These are phyloP conservation scores for Apogon hyalosoma DNA, from an alignment of 2,797 vertebrate genomes.

Conservation along the genomic window DNA sequence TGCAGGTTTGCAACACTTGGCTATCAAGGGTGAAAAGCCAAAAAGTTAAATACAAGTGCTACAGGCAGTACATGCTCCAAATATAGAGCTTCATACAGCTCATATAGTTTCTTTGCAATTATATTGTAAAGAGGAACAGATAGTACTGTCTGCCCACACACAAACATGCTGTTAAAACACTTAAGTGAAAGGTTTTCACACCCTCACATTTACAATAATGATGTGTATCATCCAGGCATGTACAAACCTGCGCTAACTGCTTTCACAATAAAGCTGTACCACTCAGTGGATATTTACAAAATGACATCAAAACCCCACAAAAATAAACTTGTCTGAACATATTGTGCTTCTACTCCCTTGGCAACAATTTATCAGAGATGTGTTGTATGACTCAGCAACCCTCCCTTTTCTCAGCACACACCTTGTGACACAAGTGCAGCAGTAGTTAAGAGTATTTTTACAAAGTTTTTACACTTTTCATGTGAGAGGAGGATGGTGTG, in stretches of 20 bases:
- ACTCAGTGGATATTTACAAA: constrained; percentile 64
- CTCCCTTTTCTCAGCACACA: constrained; percentile 14
- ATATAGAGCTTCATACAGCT: not conserved
- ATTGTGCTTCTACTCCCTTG: constrained; percentile 58
- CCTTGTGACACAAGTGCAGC: constrained; percentile 24
- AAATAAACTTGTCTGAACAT: constrained; percentile 73
- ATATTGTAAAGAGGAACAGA: constrained; percentile 20
- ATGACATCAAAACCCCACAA: constrained; percentile 54
- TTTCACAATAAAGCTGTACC: constrained; percentile 50
- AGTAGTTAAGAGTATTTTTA: constrained; percentile 28
- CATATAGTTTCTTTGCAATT: not conserved
- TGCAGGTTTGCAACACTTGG: not conserved
- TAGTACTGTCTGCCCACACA: constrained; percentile 42
- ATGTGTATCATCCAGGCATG: constrained; percentile 46
- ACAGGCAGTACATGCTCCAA: not conserved
- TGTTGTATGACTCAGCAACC: constrained; percentile 60
- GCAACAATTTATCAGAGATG: constrained; percentile 49
- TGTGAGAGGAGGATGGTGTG: not conserved
- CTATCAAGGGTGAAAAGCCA: constrained; percentile 10
- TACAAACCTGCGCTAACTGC: constrained; percentile 46
- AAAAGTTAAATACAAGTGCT: not conserved
- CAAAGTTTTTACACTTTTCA: not conserved
- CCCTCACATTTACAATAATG: constrained; percentile 64
- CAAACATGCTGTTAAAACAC: constrained; percentile 19
- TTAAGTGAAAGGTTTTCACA: constrained; percentile 55